Base-by-base conservation (phyloP, 1,140 invertebrate species). In the Galleria mellonella region DNA sequence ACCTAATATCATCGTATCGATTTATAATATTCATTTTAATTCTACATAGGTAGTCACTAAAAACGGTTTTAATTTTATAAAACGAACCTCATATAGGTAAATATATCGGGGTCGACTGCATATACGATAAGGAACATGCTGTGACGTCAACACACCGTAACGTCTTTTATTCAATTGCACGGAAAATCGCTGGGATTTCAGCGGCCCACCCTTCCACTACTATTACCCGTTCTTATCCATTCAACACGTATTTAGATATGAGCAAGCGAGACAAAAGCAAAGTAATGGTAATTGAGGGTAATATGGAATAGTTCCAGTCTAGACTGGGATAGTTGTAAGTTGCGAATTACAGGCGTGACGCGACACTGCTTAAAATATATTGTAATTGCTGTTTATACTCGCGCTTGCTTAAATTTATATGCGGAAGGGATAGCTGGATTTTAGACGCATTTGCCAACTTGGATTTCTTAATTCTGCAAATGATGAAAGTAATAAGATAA, bases 251-350 rank as follows among this genome's bases (percentile, higher is more conserved):
- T 29, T 17, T 17, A 32, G 27, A 8, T 10, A 17, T 32, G 51
- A 8, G 68, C 23, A 7, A 49, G 58, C 73, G 23, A 46, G 63
- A 53, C 14, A 17, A 62, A 76, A 23, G 32, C 36, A 32, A 9
- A 47, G 59, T 71, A 74, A 72, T 68, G 63, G 74, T 78, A 76
- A 84, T 78, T 79, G 75, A 77, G 72, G 72, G 74, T 69, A 78
- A 79, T 84, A 74, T 62, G 62, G 65, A 78, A 81, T 82, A 84
- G 77, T 84, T 84, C 78, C 51, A 81, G 81, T 82, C 77, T 84
- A 84, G 81, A 84, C 81, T 61, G 61, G 65, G 49, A 61, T 72
- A 79, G 76, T 77, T 81, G 69, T 71, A 72, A 66, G 67, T 83
- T 71, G 62, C 61, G 66, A 72, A 78, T 83, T 70, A 77, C 69